Conservation (phyloP, 2,113 vertebrate species). For the Gymnobelideus leadbeateri region DNA sequence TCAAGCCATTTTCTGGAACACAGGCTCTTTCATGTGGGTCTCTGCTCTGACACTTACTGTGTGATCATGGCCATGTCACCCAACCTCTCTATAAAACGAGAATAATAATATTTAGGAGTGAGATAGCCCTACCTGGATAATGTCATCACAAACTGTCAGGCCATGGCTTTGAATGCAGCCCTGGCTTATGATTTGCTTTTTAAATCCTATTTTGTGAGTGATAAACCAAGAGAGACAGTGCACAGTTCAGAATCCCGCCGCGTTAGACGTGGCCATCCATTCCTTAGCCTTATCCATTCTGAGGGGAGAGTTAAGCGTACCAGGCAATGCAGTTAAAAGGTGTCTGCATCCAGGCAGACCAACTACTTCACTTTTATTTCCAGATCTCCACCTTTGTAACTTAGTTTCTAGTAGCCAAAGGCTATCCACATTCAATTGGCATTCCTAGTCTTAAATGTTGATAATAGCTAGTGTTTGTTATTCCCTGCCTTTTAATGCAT, state of each 20-base stretch:
- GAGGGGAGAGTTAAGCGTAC: neutral
- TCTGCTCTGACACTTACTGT: neutral
- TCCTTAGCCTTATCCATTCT: neutral
- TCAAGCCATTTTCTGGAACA: conserved; percentile 1
- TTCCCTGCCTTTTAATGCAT: neutral
- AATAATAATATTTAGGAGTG: neutral
- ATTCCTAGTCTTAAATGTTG: neutral
- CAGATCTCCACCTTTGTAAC: neutral
- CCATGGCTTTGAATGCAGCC: neutral
- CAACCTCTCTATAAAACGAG: neutral
- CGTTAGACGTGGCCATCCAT: neutral
- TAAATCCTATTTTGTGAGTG: neutral
- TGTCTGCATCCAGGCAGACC: neutral
- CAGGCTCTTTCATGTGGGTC: neutral
- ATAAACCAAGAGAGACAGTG: neutral
- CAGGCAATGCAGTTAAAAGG: neutral
- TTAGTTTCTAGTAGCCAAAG: neutral
- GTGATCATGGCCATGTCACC: neutral
- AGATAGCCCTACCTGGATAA: neutral
- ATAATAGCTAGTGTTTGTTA: neutral
- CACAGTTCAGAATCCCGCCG: neutral
- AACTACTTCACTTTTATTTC: neutral
- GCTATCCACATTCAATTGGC: neutral
- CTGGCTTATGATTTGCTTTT: neutral
- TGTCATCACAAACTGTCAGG: conserved; percentile 4